Evolutionary conservation across 2,888 invertebrate genomes (phyloP), one percentile per base, ranked within the genome.

Genomic region (Drosophila macrospina): DNA sequence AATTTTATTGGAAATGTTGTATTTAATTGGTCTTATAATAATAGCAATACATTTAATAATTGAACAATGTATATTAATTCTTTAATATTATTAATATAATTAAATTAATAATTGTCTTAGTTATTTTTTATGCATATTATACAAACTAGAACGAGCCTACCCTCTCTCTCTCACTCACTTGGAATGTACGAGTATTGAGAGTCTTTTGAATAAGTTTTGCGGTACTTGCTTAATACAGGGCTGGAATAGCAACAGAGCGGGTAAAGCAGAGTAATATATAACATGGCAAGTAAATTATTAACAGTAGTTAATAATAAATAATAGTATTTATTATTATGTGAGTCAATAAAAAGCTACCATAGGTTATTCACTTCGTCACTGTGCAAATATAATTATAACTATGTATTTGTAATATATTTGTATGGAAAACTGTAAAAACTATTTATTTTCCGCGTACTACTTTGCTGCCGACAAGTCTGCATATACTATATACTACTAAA

Each of bases 401-500:
- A 42, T n/a, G 42, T n/a, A 20, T 16, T n/a, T n/a, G n/a, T n/a
- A n/a, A 57, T 30, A 26, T 34, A 26, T 44, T 24, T 44, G 10
- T n/a, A 10, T 26, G 6, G 4, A 51, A 37, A 57, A 30, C 28
- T 47, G 16, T 8, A 57, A 7, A 24, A 44, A 13, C 10, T 42
- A 41, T 42, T 36, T 30, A 13, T 32, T 52, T 39, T 39, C 26
- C 15, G 24, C 15, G 34, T 36, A 55, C 8, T 26, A n/a, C n/a
- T n/a, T 44, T 26, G 44, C 20, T 34, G 24, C 6, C 54, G 34
- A 55, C 44, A 45, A 26, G 15, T 30, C 28, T 39, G 13, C 55
- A 47, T 30, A 57, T 50, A 42, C n/a, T n/a, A 36, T 36, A n/a
- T 5, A 39, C 16, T 20, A 41, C 11, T 41, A 28, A 11, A 39